Base-by-base conservation (phyloP, 2,888 invertebrate species). In the Oligia fasciuncula region DNA sequence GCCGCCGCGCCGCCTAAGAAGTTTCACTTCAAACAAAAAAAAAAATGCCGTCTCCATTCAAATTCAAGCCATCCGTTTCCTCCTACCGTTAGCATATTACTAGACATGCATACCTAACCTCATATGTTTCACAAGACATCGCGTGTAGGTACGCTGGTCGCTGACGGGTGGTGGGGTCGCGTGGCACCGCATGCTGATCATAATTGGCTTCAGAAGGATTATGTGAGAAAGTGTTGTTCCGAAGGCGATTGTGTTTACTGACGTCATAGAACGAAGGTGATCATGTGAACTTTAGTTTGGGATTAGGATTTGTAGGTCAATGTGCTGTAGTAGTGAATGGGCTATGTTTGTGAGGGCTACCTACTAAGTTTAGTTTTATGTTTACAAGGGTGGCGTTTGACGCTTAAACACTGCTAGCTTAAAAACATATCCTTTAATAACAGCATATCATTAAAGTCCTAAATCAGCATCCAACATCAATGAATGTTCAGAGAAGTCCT, bases 131-230 rank as follows among this genome's bases (percentile, higher is more conserved):
- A 77, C 85, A 88, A 89, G 84, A 87, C 85, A 86, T 91, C 88
- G 90, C 90, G 85, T 91, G 90, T 85, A 67, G 40, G 13, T 43
- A 49, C 49, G 68, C 49, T 29, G 11, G 19, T 40, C 73, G 84
- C 82, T 85, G 89, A 67, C 76, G 81, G 74, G 80, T 73, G 84
- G 84, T 73, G 75, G 85, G 88, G 91, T 91, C 91, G 88, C 89
- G 89, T 90, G 92, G 90, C 83, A 65, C 74, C 69, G 82, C 90
- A 84, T 88, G 91, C 83, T 80, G 81, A 87, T 85, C 76, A 73
- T 92, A 92, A 91, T 91, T 90, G 93, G 92, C 90, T 92, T 90
- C 85, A 35, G 67, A 43, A 62, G 89, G 92, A 91, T 93, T 93
- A 93, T 85, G 77, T 80, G 90, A 79, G 90, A 92, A 91, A 92